Conservation (phyloP, 2,888 invertebrate species). For the Oxyteleia sp. region DNA sequence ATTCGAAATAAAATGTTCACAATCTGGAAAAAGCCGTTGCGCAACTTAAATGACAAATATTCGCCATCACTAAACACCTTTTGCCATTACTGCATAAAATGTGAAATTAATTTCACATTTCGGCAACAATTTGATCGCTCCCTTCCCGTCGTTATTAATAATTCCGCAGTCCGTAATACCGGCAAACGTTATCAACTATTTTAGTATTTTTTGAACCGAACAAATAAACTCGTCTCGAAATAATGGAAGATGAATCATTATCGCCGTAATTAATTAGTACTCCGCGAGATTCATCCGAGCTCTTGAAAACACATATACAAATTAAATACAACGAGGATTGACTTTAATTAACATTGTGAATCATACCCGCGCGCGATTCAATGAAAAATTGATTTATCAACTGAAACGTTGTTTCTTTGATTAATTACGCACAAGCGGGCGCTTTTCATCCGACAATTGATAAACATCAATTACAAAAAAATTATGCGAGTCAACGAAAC, state of each 20-base stretch:
- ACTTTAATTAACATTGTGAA: not conserved
- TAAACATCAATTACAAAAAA: too few species aligned
- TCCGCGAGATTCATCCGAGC: not conserved
- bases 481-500: too few species aligned
- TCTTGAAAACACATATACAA: not conserved
- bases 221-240: not conserved
- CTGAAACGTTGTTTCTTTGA: not conserved
- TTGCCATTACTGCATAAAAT: slow-evolving; percentile 5
- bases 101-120: not conserved
- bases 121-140: not conserved
- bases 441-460: too few species aligned
- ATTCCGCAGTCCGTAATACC: not conserved
- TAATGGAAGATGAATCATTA: not conserved
- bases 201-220: not conserved
- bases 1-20: too few species aligned
- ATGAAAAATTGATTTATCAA: not conserved
- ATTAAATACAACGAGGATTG: slow-evolving; percentile 2
- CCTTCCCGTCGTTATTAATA: not conserved
- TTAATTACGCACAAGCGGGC: too few species aligned
- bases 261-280: slow-evolving; percentile 2
- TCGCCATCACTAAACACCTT: not conserved
- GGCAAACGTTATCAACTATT: not conserved
- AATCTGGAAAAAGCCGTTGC: too few species aligned
- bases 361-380: not conserved
- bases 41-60: too few species aligned